Evolutionary conservation across 2,113 vertebrate genomes (phyloP), one percentile per base, ranked within the genome.

Genomic region (Pipra filicauda): DNA sequence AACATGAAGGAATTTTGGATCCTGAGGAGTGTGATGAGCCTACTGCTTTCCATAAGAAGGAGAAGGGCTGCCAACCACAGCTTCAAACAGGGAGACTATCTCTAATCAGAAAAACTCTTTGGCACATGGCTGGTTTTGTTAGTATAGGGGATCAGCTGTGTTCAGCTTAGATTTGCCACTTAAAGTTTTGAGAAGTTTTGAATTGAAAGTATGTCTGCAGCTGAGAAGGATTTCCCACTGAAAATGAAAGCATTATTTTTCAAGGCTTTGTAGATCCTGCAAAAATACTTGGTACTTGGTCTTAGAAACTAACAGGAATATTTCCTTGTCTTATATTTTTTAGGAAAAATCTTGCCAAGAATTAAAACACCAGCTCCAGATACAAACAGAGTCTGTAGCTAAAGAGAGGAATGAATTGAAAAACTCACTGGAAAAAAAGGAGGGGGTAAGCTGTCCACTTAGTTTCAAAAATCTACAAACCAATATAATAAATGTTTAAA

Each of bases 301-400:
- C 46, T 90, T 81, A 58, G 62, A 88, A 89, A 13, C 27, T 95
- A 61, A 80, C 46, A 83, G 67, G 24, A 84, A 77, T 85, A 92
- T 85, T 92, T 96, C 55, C 79, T 74, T 91, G 16, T 96, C 69
- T 84, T 95, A 6, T 13, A 2, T 54, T 95, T 94, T 59, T 88
- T 73, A 99, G 99, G 99, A 99, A 92, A 99, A 99, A 87, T 97
- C 97, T 59, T 98, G 97, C 71, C 98, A 99, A 96, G 99, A 99
- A 94, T 91, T 98, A 91, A 98, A 97, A 84, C 97, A 98, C 86
- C 98, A 99, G 39, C 98, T 99, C 93, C 98, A 99, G 55, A 97
- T 98, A 79, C 98, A 97, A 62, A 97, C 97, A 4, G 98, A 99
- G 80, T 96, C 91, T 62, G 86, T 97, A 84, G 95, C 97, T 89